phyloP scores from a whole-genome alignment of 2,113 vertebrate genomes.

The Pluvialis apricaria region DNA sequence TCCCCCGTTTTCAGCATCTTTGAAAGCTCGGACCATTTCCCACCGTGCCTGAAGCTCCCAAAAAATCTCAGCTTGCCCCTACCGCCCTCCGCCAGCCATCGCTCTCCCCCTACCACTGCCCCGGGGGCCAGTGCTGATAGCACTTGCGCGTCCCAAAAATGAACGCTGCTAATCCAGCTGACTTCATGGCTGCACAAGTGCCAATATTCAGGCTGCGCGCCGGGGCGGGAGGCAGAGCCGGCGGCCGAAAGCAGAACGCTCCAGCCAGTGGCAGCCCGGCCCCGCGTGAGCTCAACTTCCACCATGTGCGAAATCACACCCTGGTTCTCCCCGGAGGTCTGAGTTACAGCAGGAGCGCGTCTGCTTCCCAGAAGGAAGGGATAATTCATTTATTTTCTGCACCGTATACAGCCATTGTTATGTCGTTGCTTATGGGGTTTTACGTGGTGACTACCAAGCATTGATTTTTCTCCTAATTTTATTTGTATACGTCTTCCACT shows the following conservation, averaged over 20 bases:
- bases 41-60: not conserved
- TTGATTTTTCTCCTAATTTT: not conserved
- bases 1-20: not conserved
- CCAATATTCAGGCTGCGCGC: not conserved
- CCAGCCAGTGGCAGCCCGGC: not conserved
- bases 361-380: not conserved
- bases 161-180: not conserved
- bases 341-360: not conserved
- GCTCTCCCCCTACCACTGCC: not conserved
- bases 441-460: not conserved
- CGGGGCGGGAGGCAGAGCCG: fast-evolving
- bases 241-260: not conserved
- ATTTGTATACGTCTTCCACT: not conserved
- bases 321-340: fast-evolving
- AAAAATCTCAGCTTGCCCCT: not conserved
- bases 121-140: not conserved
- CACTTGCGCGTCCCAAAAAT: not conserved
- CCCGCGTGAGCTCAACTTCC: fast-evolving
- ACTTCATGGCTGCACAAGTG: not conserved
- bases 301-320: fast-evolving
- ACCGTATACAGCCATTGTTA: not conserved
- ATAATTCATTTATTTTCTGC: not conserved
- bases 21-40: not conserved
- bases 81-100: not conserved
- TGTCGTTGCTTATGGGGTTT: not conserved